Base-by-base conservation (phyloP, 2,113 vertebrate genomes). In the Bambusicola thoracicus region DNA sequence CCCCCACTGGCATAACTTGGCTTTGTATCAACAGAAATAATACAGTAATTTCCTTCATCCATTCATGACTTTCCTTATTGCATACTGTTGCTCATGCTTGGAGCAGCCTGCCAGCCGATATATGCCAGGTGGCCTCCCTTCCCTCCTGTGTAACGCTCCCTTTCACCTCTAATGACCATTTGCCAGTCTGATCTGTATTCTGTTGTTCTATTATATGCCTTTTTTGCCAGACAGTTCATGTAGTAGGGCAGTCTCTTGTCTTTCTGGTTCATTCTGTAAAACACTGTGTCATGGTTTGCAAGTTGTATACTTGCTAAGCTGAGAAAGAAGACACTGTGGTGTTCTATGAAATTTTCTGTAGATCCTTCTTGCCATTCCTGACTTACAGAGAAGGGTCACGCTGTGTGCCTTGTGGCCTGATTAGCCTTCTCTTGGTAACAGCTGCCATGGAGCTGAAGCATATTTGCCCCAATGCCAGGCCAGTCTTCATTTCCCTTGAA, bases 21-120 rank as follows among this genome's bases (percentile, higher is more conserved):
- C 21, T 89, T 94, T 94, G n/a, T 85, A 87, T 87, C 9, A 34
- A 18, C 79, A 94, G 85, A 40, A 96, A 76, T 34, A 89, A 15
- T 73, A 70, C 43, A 73, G 75, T 94, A 79, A 89, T 91, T 96
- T 97, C 40, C 19, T 83, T 93, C 73, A 72, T 70, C 69, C 38
- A 7, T 82, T 93, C 41, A 34, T 68, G 66, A 30, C 56, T 87
- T 56, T 59, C 34, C 46, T 51, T 75, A 56, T 34, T 34, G 41
- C 5, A n/a, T 68, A 38, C 21, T 27, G 18, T 75, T 65, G 66
- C 51, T 94, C 38, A 72, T 32, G 40, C 43, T 77, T 83, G 68
- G 67, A 81, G 55, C 77, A 86, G 36, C 32, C 51, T 74, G 65
- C 43, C 43, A 19, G 53, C 18, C 87, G 74, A 83, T 81, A 18